These are phyloP conservation scores for Acleris sparsana DNA, from an alignment of 2,888 invertebrate species.

Conservation along the genomic window DNA sequence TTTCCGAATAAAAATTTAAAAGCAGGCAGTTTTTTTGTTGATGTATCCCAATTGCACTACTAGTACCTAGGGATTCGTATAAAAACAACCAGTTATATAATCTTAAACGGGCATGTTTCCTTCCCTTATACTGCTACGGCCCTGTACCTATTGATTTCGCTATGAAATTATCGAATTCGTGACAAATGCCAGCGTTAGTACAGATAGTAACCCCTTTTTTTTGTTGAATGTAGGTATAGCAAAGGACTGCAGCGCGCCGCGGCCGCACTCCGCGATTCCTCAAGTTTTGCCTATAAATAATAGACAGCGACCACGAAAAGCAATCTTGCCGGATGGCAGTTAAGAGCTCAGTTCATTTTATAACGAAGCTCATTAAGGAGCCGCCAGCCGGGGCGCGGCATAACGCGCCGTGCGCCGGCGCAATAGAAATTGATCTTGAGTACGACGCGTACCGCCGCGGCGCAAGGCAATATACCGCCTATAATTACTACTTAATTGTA, in stretches of 20 bases:
- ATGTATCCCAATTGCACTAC: too few relatives aligned
- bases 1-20: too few relatives aligned
- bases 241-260: constrained; percentile 40
- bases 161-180: too few relatives aligned
- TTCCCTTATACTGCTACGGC: too few relatives aligned
- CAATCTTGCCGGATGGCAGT: constrained; percentile 77
- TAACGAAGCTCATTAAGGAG: constrained; percentile 77
- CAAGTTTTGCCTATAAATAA: constrained; percentile 75
- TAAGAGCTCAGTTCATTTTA: constrained; percentile 77
- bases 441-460: constrained; percentile 40
- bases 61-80: too few relatives aligned
- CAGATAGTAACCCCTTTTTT: too few relatives aligned
- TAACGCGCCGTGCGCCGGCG: constrained; percentile 51
- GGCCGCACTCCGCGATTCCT: constrained; percentile 55
- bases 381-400: constrained; percentile 47
- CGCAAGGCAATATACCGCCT: constrained; percentile 58
- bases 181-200: too few relatives aligned
- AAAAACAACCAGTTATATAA: too few relatives aligned
- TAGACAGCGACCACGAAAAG: constrained; percentile 77
- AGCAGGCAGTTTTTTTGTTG: too few relatives aligned
- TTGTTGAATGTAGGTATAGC: too few relatives aligned
- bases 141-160: too few relatives aligned
- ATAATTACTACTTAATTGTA: constrained; percentile 71
- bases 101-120: too few relatives aligned
- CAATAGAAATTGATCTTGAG: constrained; percentile 55